These are phyloP conservation scores for Caenorhabditis angaria DNA, from an alignment of 2,888 invertebrate species.

Conservation along the genomic window DNA sequence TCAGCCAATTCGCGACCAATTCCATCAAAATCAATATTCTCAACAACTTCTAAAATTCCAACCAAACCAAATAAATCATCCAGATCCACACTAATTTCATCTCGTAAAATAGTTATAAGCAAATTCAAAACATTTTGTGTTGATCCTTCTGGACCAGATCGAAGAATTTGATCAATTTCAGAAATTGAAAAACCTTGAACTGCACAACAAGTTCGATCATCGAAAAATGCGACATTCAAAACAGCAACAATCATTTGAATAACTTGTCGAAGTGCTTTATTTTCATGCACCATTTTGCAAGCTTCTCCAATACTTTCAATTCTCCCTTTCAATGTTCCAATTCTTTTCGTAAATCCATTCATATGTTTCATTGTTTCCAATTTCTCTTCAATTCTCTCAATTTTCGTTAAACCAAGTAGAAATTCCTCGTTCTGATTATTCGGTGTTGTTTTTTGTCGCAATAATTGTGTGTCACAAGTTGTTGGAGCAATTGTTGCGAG, in stretches of 20 bases:
- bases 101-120: constrained; percentile 38
- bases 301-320: constrained; percentile 17
- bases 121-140: constrained; percentile 22
- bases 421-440: constrained; percentile 37
- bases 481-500: constrained; percentile 42
- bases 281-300: constrained; percentile 19
- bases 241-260: constrained; percentile 39
- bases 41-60: constrained; percentile 33
- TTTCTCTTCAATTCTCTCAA: constrained; percentile 66
- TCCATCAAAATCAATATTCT: constrained; percentile 15
- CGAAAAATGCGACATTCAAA: constrained; percentile 36
- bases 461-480: constrained; percentile 35
- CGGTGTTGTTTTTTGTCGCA: constrained; percentile 25
- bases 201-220: constrained; percentile 30
- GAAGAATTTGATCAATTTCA: constrained; percentile 12
- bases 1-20: constrained; percentile 14
- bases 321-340: constrained; percentile 26
- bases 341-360: constrained; percentile 44
- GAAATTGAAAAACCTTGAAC: constrained; percentile 23
- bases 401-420: constrained; percentile 53
- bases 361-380: constrained; percentile 60
- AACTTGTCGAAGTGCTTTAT: constrained; percentile 44
- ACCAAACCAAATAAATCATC: constrained; percentile 53
- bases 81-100: constrained; percentile 55
- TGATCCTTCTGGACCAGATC: constrained; percentile 15